These are phyloP conservation scores for Ptilodon capucinus DNA, from an alignment of 2,888 invertebrate species.

Conservation along the genomic window DNA sequence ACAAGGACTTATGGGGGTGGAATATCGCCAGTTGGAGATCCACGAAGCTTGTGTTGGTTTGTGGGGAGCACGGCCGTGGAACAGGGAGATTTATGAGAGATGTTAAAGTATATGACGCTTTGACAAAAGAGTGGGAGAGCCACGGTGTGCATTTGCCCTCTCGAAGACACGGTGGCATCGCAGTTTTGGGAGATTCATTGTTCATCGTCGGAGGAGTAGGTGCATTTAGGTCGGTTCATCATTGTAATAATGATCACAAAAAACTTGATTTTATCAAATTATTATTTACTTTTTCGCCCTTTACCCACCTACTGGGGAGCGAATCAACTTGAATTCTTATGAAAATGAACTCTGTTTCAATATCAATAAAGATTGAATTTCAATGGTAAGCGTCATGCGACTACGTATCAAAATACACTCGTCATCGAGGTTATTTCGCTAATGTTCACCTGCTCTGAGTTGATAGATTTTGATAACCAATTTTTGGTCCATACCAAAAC, in stretches of 20 bases:
- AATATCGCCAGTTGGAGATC: conserved; percentile 61
- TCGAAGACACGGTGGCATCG: conserved; percentile 62
- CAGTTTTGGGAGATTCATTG: conserved; percentile 52
- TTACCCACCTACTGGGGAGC: too few relatives aligned
- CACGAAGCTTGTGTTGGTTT: conserved; percentile 58
- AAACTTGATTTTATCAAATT: not conserved
- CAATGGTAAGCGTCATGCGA: too few relatives aligned
- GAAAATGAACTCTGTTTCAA: too few relatives aligned
- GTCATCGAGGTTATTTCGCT: too few relatives aligned
- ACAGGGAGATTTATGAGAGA: conserved; percentile 61
- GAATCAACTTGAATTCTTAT: too few relatives aligned
- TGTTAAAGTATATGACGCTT: conserved; percentile 63
- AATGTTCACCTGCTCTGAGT: too few relatives aligned
- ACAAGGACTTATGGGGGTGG: conserved; percentile 73
- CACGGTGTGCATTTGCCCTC: conserved; percentile 62
- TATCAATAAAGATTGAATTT: too few relatives aligned
- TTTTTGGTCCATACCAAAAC: too few relatives aligned
- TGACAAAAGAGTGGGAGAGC: conserved; percentile 57
- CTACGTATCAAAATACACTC: too few relatives aligned
- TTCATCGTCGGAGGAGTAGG: conserved; percentile 71
- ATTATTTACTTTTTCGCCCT: too few relatives aligned
- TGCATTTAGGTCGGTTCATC: conserved; percentile 64
- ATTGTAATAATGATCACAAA: not conserved
- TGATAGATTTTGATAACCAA: too few relatives aligned
- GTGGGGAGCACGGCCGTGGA: conserved; percentile 68